Evolutionary conservation across 2,797 vertebrate species (phyloP).

Genomic region (Manis javanica): DNA sequence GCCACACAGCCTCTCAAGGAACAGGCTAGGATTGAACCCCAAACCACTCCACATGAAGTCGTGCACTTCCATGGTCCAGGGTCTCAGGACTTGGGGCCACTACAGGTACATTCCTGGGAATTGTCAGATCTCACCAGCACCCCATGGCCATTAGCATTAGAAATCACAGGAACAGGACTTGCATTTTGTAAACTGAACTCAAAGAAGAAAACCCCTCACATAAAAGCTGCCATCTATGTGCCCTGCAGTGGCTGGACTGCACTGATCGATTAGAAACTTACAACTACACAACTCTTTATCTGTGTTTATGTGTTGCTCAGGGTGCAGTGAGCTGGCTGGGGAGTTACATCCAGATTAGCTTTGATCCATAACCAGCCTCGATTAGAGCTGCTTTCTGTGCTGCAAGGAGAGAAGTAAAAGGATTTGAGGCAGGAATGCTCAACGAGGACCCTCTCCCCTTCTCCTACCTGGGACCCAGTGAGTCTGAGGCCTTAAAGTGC

Average conservation of each 20-base stretch:
- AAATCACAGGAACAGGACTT: not conserved
- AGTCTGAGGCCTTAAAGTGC: not conserved
- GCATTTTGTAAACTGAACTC: constrained; percentile 52
- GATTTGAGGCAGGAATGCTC: constrained; percentile 26
- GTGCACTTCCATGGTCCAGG: not conserved
- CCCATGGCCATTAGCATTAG: fast-evolving
- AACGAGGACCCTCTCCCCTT: constrained; percentile 21
- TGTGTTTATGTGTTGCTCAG: constrained; percentile 83
- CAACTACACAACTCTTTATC: constrained; percentile 89
- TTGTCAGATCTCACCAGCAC: not conserved
- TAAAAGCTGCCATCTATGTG: constrained; percentile 1
- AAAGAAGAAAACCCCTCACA: constrained; percentile 41
- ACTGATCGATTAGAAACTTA: constrained; percentile 89
- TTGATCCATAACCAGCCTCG: constrained; percentile 83
- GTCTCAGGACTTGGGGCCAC: not conserved
- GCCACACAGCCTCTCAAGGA: not conserved
- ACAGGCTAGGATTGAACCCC: not conserved
- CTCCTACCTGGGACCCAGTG: not conserved
- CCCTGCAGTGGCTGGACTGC: constrained; percentile 61
- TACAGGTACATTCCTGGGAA: not conserved
- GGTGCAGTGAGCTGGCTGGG: constrained; percentile 84
- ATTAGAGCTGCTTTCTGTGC: constrained; percentile 85
- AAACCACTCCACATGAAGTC: not conserved
- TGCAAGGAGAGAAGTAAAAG: constrained; percentile 49
- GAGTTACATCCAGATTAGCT: constrained; percentile 88